Evolutionary conservation across 1,140 invertebrate species (phyloP), one percentile per base, ranked within the genome.

Genomic region (Musca vetustissima): DNA sequence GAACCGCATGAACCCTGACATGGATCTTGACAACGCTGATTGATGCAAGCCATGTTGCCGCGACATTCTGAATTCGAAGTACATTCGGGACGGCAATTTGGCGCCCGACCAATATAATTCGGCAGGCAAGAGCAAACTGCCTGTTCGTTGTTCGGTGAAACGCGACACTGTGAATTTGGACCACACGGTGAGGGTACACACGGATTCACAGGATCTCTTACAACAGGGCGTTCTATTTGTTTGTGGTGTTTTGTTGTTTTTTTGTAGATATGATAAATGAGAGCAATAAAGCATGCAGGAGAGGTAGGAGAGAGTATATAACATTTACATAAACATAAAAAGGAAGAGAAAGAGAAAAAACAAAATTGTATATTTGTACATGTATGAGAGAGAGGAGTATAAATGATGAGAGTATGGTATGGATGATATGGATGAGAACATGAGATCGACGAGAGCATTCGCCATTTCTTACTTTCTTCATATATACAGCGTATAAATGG

Each of bases 171-270:
- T 14, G 92, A 91, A 83, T 94, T 92, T 14, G 89, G 87, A 57
- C 93, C 93, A 79, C 93, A 95, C 25, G 92, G 92, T 32, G 90
- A 89, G 28, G 91, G 90, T 55, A 88, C 82, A 77, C 92, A 94
- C 50, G 91, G 88, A 82, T 89, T 87, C 73, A 82, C 81, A 43
- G 78, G 83, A 73, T 79, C 79, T 57, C 73, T 72, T 68, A 74
- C 68, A 70, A 82, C 75, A 70, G 83, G 83, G 47, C 69, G 80
- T 80, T 81, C 85, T 85, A 84, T 69, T 84, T 67, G 70, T 71
- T 55, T 28, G 13, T 7, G 6, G 36, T 13, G 36, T 11, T 43
- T 43, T 43, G n/a, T 43, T 43, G 36, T 43, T 43, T 43, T 73
- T 67, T 57, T 72, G 75, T 68, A 75, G 19, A 52, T 59, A 69